These are phyloP conservation scores for Zygaena filipendulae DNA, from an alignment of 2,888 invertebrate species.

Conservation along the genomic window DNA sequence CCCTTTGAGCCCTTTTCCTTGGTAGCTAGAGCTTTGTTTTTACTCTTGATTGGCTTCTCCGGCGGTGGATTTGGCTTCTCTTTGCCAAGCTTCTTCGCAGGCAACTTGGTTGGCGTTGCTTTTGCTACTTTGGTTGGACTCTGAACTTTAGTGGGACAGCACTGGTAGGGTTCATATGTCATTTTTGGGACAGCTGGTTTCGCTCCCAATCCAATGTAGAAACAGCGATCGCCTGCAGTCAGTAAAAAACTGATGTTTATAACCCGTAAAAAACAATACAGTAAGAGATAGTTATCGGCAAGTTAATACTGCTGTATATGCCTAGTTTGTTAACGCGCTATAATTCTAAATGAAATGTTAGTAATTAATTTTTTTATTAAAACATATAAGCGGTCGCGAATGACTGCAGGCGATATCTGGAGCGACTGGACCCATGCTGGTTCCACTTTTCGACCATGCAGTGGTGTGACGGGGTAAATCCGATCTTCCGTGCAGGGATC, in stretches of 20 bases:
- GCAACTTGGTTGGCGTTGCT: slow-evolving; percentile 73
- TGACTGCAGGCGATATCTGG: slow-evolving; percentile 76
- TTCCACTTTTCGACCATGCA: slow-evolving; percentile 53
- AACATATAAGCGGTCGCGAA: slow-evolving; percentile 63
- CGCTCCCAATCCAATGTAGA: slow-evolving; percentile 95
- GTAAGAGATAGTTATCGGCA: slow-evolving; percentile 50
- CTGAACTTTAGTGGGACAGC: slow-evolving; percentile 88
- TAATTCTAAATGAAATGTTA: slow-evolving; percentile 60
- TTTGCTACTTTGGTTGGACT: slow-evolving; percentile 84
- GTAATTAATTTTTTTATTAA: slow-evolving; percentile 38
- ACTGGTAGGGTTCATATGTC: slow-evolving; percentile 91
- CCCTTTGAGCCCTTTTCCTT: slow-evolving; percentile 72
- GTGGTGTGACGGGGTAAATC: slow-evolving; percentile 46
- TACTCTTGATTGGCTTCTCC: slow-evolving; percentile 49
- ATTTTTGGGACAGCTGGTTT: slow-evolving; percentile 79
- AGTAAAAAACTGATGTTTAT: slow-evolving; percentile 86
- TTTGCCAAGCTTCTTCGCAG: slow-evolving; percentile 59
- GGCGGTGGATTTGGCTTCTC: slow-evolving; percentile 39
- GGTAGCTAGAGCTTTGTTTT: slow-evolving; percentile 56
- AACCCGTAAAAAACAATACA: slow-evolving; percentile 51
- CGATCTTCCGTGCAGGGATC: slow-evolving; percentile 46
- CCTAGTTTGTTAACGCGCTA: slow-evolving; percentile 51
- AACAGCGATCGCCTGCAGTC: slow-evolving; percentile 97
- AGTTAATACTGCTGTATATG: slow-evolving; percentile 58
- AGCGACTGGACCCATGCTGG: slow-evolving; percentile 56